Conservation (phyloP, 2,888 invertebrate genomes). For the Pseudococcus viburni region DNA sequence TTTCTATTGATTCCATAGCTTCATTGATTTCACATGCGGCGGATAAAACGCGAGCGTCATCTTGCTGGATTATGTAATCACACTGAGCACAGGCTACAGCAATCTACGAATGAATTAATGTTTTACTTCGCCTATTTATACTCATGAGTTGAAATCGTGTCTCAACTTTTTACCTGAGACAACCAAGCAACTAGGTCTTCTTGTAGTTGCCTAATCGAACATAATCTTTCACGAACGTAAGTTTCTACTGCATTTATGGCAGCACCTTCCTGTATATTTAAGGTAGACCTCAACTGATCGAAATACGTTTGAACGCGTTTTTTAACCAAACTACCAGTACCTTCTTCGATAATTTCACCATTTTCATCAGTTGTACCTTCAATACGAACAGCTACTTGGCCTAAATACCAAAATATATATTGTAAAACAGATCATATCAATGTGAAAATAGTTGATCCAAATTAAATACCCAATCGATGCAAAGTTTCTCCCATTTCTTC, state of each 20-base stretch:
- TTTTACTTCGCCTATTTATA: too few species aligned
- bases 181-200: conserved; percentile 74
- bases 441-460: background rate
- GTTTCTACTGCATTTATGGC: conserved; percentile 75
- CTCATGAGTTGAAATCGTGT: background rate
- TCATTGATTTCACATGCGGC: conserved; percentile 73
- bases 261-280: conserved; percentile 74
- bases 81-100: conserved; percentile 75
- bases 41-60: conserved; percentile 74
- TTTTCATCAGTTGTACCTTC: conserved; percentile 69
- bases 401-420: conserved; percentile 68
- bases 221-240: conserved; percentile 74
- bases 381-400: conserved; percentile 71
- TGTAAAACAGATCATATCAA: background rate
- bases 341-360: conserved; percentile 69
- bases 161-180: conserved; percentile 71
- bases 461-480: conserved; percentile 69
- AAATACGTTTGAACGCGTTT: conserved; percentile 74
- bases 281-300: conserved; percentile 73
- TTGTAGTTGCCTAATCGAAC: conserved; percentile 74
- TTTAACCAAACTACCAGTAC: conserved; percentile 72
- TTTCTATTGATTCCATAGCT: conserved; percentile 73
- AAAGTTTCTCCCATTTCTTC: conserved; percentile 75
- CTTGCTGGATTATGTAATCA: conserved; percentile 74
- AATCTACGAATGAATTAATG: conserved; percentile 70